Evolutionary conservation across 2,888 invertebrate species (phyloP), one percentile per base, ranked within the genome.

Genomic region (Sarcophaga carnaria): DNA sequence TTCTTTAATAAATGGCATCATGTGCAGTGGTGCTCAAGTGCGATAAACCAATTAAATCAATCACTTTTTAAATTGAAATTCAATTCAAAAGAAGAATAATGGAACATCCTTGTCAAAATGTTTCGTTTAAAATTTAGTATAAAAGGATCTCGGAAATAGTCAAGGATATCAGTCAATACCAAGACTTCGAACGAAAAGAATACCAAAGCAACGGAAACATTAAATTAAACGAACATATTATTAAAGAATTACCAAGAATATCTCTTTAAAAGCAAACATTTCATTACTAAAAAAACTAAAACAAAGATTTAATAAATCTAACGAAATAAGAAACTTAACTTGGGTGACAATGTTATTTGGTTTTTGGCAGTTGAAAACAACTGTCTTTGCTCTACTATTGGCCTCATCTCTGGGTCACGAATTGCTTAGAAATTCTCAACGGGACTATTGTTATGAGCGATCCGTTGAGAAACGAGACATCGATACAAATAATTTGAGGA

Each of bases 301-400:
- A 37, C 5, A 6, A 37, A 37, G 8, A 6, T 6, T 6, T 37
- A 6, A 37, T 37, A 37, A 37, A 37, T 37, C n/a, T 20, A 80
- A n/a, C 45, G 47, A 25, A 70, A 6, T 22, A 25, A 82, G 45
- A 64, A 47, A 62, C 8, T 20, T 49, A 69, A 27, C 11, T 60
- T 3, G 79, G 74, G 75, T 79, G 78, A 76, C 86, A 88, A 91
- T 91, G 91, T 88, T 88, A 86, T 80, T 90, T 80, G 87, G 80
- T 74, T 88, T 69, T 60, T 90, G 90, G 90, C 90, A 90, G 90
- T 88, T 90, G 79, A 90, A 90, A 84, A 80, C 89, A 85, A 88
- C 89, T 89, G 88, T 89, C 79, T 85, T 87, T 71, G 59, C 89
- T 66, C 75, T 91, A 63, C 76, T 90, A 8, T 54, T 91, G 70